Conservation (phyloP, 2,888 invertebrate species). For the Himalopsyche tibetana region DNA sequence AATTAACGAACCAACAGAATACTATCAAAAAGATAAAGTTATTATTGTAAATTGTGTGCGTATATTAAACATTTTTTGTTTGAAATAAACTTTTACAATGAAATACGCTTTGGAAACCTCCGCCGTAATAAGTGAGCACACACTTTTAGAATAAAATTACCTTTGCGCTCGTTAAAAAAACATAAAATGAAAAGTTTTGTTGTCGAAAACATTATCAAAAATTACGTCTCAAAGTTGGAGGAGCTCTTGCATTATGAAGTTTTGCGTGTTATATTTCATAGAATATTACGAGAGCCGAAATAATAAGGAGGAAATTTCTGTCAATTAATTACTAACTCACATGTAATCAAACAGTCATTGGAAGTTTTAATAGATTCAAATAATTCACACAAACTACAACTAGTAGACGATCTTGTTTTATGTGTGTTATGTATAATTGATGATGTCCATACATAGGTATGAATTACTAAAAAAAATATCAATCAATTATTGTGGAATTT, state of each 20-base stretch:
- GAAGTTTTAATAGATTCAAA: no score
- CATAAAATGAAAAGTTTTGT: constrained; percentile 36
- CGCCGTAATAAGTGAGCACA: constrained; percentile 4
- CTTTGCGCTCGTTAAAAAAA: constrained; percentile 37
- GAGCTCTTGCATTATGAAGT: constrained; percentile 39
- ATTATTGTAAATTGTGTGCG: neutral
- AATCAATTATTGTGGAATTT: no score
- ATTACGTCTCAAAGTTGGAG: constrained; percentile 13
- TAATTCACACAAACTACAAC: no score
- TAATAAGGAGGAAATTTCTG: no score
- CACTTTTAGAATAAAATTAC: constrained; percentile 33
- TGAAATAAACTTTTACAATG: constrained; percentile 2
- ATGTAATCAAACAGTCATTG: no score
- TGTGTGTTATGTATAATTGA: no score
- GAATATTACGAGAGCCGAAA: neutral
- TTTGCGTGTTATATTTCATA: constrained; percentile 24
- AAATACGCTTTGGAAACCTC: neutral
- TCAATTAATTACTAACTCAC: no score
- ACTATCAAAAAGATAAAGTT: no score
- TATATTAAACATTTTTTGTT: neutral
- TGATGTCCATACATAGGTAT: no score
- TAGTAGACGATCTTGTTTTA: no score
- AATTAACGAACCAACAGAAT: no score
- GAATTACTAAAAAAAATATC: no score
- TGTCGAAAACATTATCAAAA: constrained; percentile 36